Conservation (phyloP, 2,113 vertebrate species). For the Rallus limicola region DNA sequence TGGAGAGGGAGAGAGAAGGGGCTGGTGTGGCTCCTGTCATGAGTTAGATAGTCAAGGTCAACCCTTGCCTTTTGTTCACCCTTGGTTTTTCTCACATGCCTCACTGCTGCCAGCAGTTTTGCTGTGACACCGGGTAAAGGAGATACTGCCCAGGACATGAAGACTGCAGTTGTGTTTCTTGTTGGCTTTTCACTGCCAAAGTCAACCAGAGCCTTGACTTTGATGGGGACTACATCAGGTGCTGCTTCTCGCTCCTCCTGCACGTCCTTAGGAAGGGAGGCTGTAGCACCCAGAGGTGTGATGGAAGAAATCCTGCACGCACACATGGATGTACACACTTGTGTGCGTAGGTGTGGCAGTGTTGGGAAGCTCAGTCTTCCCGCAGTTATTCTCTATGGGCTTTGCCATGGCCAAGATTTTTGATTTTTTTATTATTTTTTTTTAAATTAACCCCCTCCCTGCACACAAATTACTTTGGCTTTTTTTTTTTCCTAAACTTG, state of each 20-base stretch:
- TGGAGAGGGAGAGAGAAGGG: not conserved
- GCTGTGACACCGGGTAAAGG: not conserved
- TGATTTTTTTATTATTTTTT: no score
- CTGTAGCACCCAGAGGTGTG: not conserved
- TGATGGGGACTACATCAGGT: not conserved
- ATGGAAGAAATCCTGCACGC: not conserved
- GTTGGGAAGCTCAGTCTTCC: not conserved
- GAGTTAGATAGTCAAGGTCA: not conserved
- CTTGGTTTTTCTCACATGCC: not conserved
- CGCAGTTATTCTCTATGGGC: not conserved
- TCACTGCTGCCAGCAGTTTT: not conserved
- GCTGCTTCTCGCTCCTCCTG: not conserved
- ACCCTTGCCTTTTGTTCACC: not conserved
- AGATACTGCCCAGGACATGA: not conserved
- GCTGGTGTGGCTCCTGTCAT: not conserved
- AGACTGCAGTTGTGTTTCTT: not conserved
- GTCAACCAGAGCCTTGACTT: not conserved
- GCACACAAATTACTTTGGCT: not conserved
- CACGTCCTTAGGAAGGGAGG: not conserved
- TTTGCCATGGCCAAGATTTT: not conserved
- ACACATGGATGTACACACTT: not conserved
- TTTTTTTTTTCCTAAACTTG: not conserved
- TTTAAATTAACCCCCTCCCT: not conserved
- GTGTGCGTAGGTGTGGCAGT: not conserved
- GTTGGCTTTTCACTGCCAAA: not conserved